These are phyloP conservation scores for Rhinolophus sinicus DNA, from an alignment of 2,113 vertebrate species.

Conservation along the genomic window DNA sequence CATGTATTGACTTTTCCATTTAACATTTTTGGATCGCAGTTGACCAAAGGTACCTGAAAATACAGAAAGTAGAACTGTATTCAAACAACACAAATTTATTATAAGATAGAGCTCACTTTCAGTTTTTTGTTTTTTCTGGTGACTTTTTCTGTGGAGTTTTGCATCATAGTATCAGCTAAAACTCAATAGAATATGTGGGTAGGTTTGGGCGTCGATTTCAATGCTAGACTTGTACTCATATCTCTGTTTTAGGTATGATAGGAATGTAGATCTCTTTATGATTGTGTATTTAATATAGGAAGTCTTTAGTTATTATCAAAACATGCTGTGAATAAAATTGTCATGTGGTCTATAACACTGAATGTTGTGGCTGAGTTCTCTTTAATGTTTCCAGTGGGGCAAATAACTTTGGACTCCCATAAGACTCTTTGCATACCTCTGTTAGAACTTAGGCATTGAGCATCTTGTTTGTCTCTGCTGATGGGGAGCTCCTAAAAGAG, in stretches of 20 bases:
- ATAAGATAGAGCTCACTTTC: not conserved
- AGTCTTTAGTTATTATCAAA: slow-evolving; percentile 7
- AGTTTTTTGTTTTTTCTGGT: not conserved
- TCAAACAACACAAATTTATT: not conserved
- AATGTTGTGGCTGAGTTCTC: not conserved
- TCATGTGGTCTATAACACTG: not conserved
- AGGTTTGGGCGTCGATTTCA: not conserved
- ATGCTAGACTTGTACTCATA: not conserved
- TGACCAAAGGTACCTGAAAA: too few relatives aligned
- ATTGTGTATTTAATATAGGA: not conserved
- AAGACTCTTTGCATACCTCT: not conserved
- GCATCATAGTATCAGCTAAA: not conserved
- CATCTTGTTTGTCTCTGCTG: slow-evolving; percentile 10
- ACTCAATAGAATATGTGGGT: not conserved
- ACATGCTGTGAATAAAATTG: slow-evolving; percentile 31
- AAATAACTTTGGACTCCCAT: not conserved
- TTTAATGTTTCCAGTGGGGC: slow-evolving; percentile 28
- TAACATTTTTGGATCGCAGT: too few relatives aligned
- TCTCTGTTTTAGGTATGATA: not conserved
- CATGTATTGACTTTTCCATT: not conserved
- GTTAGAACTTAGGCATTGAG: not conserved
- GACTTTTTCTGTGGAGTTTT: slow-evolving; percentile 20
- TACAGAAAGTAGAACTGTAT: too few relatives aligned
- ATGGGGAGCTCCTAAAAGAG: not conserved
- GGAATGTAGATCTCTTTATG: slow-evolving; percentile 24